phyloP scores from a whole-genome alignment of 1,140 invertebrate species.

The Macrosteles quadrilineatus region DNA sequence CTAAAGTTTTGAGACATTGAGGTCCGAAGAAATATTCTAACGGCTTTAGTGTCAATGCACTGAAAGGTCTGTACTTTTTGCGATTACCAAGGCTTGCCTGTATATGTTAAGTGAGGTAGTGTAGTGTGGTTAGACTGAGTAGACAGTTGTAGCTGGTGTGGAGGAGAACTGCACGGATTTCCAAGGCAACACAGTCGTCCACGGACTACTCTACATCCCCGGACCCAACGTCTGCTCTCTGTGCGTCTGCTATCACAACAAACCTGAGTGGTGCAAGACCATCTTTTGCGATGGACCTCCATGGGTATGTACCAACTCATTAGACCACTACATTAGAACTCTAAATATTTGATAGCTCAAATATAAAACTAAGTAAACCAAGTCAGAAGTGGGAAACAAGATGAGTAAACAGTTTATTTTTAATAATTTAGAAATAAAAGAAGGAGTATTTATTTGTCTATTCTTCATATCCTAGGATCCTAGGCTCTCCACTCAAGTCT shows the following conservation, averaged over 20 bases:
- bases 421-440: no score
- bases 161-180: constrained; percentile 80
- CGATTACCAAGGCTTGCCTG: no score
- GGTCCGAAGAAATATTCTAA: no score
- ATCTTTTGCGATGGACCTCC: constrained; percentile 65
- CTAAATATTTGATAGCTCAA: not conserved
- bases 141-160: constrained; percentile 32
- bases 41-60: no score
- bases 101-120: no score
- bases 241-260: constrained; percentile 82
- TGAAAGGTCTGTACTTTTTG: no score
- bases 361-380: not conserved
- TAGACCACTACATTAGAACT: constrained; percentile 3
- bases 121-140: no score
- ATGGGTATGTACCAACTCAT: constrained; percentile 40
- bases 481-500: no score
- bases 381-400: not conserved
- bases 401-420: not conserved
- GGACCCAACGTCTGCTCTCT: constrained; percentile 82
- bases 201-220: constrained; percentile 80
- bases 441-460: no score
- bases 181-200: constrained; percentile 70
- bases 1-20: no score
- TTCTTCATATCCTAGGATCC: no score
- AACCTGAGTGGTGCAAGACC: constrained; percentile 82